Base-by-base conservation (phyloP, 2,113 vertebrate species). In the Syngnathus typhle region DNA sequence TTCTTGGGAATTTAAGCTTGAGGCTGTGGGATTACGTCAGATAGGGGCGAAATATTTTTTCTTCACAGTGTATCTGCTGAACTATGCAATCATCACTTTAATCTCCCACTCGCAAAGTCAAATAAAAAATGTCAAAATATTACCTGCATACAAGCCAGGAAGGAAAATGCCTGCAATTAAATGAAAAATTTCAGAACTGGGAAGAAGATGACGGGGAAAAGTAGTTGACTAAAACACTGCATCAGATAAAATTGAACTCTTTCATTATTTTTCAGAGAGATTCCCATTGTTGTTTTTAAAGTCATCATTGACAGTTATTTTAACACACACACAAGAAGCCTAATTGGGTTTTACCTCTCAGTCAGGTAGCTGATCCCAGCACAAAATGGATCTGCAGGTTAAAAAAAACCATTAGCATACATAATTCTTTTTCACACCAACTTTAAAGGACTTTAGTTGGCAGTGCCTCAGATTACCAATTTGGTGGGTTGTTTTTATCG, bases 261-360 rank as follows among this genome's bases (percentile, higher is more conserved):
- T 85, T 93, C 94, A 95, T 55, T 70, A 70, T 90, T 81, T 84
- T 82, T 96, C 94, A 94, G 94, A 95, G 94, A 97, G 95, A 96
- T 96, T 96, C 94, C 95, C 95, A 95, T 87, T 93, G 91, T 82
- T 78, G 81, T 74, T 91, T 82, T 78, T 82, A 60, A 64, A 70
- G 61, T 91, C 94, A 95, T 94, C 94, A 95, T 66, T 1, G 80
- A 91, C 92, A 93, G 93, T 1, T 5, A 1, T 18, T 0, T 0
- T 10, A 18, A 3, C 7, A 0, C 1, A 1, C 0, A 36, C 37
- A 6, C 13, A 13, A 41, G 0, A 1, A 18, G 0, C 0, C 13
- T 18, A 16, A 47, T 16, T 6, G 16, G 18, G 5, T 4, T 11
- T 76, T 74, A 85, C 79, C 80, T 75, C 49, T 18, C 0, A 38